These are phyloP conservation scores for Caenorhabditis zanzibari DNA, from an alignment of 2,888 invertebrate genomes.

Conservation along the genomic window DNA sequence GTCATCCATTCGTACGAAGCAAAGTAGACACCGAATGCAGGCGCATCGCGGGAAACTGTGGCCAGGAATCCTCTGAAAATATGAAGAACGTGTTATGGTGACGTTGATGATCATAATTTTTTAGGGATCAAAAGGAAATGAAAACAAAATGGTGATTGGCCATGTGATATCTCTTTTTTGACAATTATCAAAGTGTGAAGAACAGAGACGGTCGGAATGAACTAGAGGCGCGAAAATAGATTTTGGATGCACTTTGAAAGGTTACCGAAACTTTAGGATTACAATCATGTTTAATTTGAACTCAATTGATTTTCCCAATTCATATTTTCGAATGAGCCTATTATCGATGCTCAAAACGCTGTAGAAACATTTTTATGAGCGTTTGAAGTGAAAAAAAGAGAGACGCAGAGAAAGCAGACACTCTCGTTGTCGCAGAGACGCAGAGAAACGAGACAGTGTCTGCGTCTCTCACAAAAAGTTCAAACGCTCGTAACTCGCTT, in stretches of 20 bases:
- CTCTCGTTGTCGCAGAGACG: too few relatives aligned
- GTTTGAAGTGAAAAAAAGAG: too few relatives aligned
- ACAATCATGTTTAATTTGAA: too few relatives aligned
- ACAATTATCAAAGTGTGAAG: not conserved
- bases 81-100: conserved; percentile 1
- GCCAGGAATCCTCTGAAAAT: conserved; percentile 77
- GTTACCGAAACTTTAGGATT: not conserved
- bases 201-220: not conserved
- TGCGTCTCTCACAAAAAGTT: too few relatives aligned
- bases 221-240: conserved; percentile 9
- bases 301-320: too few relatives aligned
- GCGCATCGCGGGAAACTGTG: conserved; percentile 88
- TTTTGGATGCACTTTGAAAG: conserved; percentile 15
- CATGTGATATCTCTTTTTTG: conserved; percentile 44
- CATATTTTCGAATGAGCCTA: too few relatives aligned
- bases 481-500: too few relatives aligned
- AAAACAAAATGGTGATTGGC: conserved; percentile 4
- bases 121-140: conserved; percentile 34
- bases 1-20: conserved; percentile 88
- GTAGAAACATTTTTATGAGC: too few relatives aligned
- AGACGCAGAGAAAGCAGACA: too few relatives aligned
- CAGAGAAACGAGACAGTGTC: too few relatives aligned
- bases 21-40: conserved; percentile 92
- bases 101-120: conserved; percentile 17
- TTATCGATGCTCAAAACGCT: too few relatives aligned